These are phyloP conservation scores for Coptodon bakossiorum DNA, from an alignment of 2,113 vertebrate genomes.

Conservation along the genomic window DNA sequence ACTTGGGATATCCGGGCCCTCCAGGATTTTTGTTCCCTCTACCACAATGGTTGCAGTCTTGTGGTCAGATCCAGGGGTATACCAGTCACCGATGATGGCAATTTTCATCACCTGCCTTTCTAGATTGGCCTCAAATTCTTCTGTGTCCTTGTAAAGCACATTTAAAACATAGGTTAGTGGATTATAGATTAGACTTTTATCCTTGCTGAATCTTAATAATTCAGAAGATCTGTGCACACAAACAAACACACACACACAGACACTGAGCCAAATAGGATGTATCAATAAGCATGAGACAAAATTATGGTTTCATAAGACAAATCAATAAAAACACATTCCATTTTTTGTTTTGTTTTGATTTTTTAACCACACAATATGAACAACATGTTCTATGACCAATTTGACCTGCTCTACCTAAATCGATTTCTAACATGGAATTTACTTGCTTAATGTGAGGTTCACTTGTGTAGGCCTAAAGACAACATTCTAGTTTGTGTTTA, in stretches of 20 bases:
- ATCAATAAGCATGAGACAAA: neutral
- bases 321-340: neutral
- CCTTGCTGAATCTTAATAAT: neutral
- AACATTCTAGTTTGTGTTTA: neutral
- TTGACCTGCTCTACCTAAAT: neutral
- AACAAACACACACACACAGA: neutral
- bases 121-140: neutral
- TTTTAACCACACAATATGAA: neutral
- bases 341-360: neutral
- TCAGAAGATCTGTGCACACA: neutral
- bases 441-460: neutral
- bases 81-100: neutral
- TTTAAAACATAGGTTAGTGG: neutral
- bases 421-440: neutral
- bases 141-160: neutral
- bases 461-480: neutral
- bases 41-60: neutral
- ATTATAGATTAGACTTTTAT: neutral
- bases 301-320: neutral
- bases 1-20: neutral
- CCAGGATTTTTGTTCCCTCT: neutral
- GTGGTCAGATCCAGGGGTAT: neutral
- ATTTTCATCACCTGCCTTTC: neutral
- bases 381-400: neutral
- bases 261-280: neutral